These are phyloP conservation scores for Peromyscus leucopus DNA, from an alignment of 2,113 vertebrate genomes.

Conservation along the genomic window DNA sequence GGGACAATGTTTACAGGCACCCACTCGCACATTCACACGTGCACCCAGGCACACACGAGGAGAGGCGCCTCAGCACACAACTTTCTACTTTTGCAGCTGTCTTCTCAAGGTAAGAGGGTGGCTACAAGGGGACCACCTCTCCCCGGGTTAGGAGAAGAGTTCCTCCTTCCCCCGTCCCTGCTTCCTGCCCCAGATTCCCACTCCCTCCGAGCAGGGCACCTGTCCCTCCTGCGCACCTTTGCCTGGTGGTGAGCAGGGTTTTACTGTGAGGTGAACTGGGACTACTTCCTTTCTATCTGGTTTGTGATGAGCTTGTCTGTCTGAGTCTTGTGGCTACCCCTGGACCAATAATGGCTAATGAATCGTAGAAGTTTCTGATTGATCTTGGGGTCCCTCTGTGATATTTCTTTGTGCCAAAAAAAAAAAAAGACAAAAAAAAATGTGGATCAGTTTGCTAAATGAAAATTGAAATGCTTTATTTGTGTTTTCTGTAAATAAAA, in stretches of 20 bases:
- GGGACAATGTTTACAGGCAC: conserved; percentile 89
- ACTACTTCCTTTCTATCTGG: conserved; percentile 74
- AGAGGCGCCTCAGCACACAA: conserved; percentile 67
- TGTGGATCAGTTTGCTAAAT: conserved; percentile 85
- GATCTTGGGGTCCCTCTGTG: conserved; percentile 86
- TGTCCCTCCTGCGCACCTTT: conserved; percentile 66
- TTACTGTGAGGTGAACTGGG: conserved; percentile 86
- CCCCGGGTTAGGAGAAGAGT: conserved; percentile 85
- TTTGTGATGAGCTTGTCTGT: conserved; percentile 81
- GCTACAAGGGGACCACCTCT: conserved; percentile 75
- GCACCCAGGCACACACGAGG: conserved; percentile 43
- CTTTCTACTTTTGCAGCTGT: conserved; percentile 86
- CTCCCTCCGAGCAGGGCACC: conserved; percentile 45
- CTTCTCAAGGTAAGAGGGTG: conserved; percentile 86
- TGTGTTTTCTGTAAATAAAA: conserved; percentile 92
- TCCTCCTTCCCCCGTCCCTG: conserved; percentile 60
- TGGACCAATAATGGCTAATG: conserved; percentile 79
- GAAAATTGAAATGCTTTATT: conserved; percentile 86
- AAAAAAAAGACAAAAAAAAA: conserved; percentile 66
- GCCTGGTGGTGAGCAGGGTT: conserved; percentile 78
- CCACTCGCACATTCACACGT: conserved; percentile 70
- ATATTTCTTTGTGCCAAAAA: conserved; percentile 89
- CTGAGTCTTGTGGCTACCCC: conserved; percentile 83
- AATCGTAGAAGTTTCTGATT: conserved; percentile 73
- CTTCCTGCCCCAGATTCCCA: background rate